These are phyloP conservation scores for Schrankia costaestrigalis DNA, from an alignment of 2,888 invertebrate species.

Conservation along the genomic window DNA sequence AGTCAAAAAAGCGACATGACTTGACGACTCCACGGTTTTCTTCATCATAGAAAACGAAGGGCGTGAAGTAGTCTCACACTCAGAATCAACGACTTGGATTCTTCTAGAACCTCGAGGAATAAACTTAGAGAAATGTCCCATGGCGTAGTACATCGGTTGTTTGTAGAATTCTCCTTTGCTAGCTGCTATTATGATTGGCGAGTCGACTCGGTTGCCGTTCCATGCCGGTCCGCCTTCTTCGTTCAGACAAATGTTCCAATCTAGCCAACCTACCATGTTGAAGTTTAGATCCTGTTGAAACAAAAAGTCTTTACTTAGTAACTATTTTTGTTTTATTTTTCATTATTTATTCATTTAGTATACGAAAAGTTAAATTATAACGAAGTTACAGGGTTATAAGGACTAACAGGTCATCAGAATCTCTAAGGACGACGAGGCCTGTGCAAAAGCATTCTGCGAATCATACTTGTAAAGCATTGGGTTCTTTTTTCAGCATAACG, in stretches of 20 bases:
- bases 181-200: constrained; percentile 14
- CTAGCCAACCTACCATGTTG: constrained; percentile 18
- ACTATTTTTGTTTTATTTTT: too few relatives aligned
- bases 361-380: too few relatives aligned
- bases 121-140: constrained; percentile 89
- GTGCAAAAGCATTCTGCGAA: too few relatives aligned
- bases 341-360: too few relatives aligned
- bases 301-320: too few relatives aligned
- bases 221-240: constrained; percentile 17
- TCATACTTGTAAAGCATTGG: too few relatives aligned
- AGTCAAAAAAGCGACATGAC: not conserved
- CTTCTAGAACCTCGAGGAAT: constrained; percentile 54
- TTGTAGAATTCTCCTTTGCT: constrained; percentile 62
- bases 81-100: not conserved
- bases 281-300: constrained; percentile 16
- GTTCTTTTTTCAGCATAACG: too few relatives aligned
- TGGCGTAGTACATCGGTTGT: constrained; percentile 91
- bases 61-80: constrained; percentile 9
- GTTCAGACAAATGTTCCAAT: constrained; percentile 21
- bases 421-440: too few relatives aligned
- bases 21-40: too few relatives aligned
- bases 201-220: constrained; percentile 6
- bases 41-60: too few relatives aligned
- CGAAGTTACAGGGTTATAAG: too few relatives aligned
- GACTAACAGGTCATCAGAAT: too few relatives aligned